Evolutionary conservation across 2,888 invertebrate species (phyloP).

Genomic region (Apodemia duryi): DNA sequence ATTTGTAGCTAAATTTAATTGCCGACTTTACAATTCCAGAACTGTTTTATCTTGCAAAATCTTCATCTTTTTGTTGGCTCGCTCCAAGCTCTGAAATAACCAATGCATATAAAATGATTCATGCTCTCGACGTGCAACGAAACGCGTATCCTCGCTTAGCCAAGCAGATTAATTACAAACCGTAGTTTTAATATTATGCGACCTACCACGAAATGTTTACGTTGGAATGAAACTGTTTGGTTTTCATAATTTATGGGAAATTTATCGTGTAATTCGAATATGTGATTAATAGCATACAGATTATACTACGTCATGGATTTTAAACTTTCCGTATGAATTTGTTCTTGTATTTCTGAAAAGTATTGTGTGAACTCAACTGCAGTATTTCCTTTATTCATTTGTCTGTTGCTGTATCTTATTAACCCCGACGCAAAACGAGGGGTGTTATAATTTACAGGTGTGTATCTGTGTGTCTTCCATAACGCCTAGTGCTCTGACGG

Average conservation of each 20-base stretch:
- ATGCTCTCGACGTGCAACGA: constrained; percentile 47
- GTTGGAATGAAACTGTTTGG: constrained; percentile 8
- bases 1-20: too few relatives aligned
- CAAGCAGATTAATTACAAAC: constrained; percentile 54
- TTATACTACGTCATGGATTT: neutral
- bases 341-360: too few relatives aligned
- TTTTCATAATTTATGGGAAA: constrained; percentile 13
- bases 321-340: neutral
- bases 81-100: constrained; percentile 29
- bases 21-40: neutral
- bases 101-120: constrained; percentile 66
- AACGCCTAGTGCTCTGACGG: too few relatives aligned
- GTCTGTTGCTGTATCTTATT: too few relatives aligned
- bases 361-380: too few relatives aligned
- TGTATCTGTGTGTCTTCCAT: too few relatives aligned
- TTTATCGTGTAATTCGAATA: constrained; percentile 4
- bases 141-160: constrained; percentile 42
- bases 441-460: too few relatives aligned
- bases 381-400: too few relatives aligned
- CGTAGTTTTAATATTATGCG: constrained; percentile 38
- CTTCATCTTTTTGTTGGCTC: constrained; percentile 23
- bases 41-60: constrained; percentile 34
- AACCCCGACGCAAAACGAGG: too few relatives aligned
- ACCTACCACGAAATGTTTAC: constrained; percentile 21
- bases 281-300: neutral